These are phyloP conservation scores for Dipodomys ordii DNA, from an alignment of 2,113 vertebrate genomes.

Conservation along the genomic window DNA sequence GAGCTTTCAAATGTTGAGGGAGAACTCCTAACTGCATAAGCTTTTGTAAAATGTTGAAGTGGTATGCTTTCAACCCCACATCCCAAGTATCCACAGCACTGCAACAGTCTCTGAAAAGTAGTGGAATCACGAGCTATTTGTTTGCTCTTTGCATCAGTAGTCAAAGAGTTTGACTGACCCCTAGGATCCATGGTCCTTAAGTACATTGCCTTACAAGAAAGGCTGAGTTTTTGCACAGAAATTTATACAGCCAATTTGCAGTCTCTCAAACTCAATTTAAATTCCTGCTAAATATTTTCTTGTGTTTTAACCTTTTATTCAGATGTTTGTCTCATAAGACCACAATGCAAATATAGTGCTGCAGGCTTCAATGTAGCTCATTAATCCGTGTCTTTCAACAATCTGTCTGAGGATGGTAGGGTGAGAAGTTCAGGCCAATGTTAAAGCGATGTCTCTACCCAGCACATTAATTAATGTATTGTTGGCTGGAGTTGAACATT, in stretches of 20 bases:
- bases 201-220: background rate
- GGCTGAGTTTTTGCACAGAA: background rate
- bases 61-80: slow-evolving; percentile 9
- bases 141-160: background rate
- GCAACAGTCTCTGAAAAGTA: background rate
- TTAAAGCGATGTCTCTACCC: background rate
- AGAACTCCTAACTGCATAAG: slow-evolving; percentile 35
- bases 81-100: background rate
- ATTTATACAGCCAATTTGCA: background rate
- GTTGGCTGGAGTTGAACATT: background rate
- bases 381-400: slow-evolving; percentile 4
- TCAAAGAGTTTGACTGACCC: background rate
- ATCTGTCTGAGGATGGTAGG: background rate
- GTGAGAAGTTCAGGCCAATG: background rate
- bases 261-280: background rate
- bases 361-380: background rate
- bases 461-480: background rate
- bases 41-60: slow-evolving; percentile 62
- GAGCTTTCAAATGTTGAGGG: slow-evolving; percentile 41
- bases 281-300: slow-evolving; percentile 39
- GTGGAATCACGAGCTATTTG: background rate
- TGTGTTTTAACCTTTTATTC: slow-evolving; percentile 43
- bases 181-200: background rate
- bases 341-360: background rate
- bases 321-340: background rate